Evolutionary conservation across 2,797 vertebrate species (phyloP).

Genomic region (Myotis myotis): DNA sequence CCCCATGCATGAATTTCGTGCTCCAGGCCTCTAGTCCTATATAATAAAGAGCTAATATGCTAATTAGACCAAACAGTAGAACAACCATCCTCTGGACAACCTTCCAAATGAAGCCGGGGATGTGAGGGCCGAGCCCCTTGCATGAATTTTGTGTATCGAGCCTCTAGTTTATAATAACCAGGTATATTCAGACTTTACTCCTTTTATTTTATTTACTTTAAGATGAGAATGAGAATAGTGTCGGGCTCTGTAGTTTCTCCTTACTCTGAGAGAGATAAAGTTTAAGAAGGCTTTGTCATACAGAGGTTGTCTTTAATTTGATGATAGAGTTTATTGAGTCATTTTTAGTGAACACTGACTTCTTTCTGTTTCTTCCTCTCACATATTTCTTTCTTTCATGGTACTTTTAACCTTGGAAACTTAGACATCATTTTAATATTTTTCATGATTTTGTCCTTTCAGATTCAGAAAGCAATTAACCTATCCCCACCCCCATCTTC

Average conservation of each 20-base stretch:
- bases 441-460: slow-evolving; percentile 52
- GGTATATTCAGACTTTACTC: not conserved
- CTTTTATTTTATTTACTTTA: not conserved
- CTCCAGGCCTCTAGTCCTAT: too few species aligned
- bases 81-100: too few species aligned
- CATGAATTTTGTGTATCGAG: too few species aligned
- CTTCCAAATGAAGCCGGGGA: too few species aligned
- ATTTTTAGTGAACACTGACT: not conserved
- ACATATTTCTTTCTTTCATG: not conserved
- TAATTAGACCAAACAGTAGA: too few species aligned
- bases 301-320: not conserved
- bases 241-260: not conserved
- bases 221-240: not conserved
- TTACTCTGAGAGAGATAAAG: not conserved
- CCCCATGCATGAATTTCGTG: too few species aligned
- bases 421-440: not conserved
- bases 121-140: too few species aligned
- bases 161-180: not conserved
- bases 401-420: not conserved
- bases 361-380: not conserved
- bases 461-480: not conserved
- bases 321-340: not conserved
- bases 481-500: not conserved
- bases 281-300: not conserved
- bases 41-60: too few species aligned